Base-by-base conservation (phyloP, 2,797 vertebrate genomes). In the Pelobates cultripes region DNA sequence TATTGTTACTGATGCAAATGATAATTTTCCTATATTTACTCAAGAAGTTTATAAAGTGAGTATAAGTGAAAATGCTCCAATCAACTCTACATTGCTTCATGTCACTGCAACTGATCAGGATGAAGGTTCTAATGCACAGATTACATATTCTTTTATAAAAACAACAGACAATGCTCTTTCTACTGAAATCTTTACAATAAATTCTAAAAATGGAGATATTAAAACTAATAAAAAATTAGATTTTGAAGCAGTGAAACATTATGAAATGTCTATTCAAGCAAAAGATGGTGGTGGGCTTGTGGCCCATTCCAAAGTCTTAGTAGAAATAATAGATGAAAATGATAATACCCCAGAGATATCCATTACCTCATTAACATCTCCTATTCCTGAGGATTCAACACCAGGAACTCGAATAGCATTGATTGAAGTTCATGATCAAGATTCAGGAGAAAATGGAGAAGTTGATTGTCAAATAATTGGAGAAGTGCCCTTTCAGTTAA, bases 71-170 rank as follows among this genome's bases (percentile, higher is more conserved):
- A 82, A 82, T 66, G 5, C 51, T 15, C 68, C 68, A n/a, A 15
- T 72, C 8, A 82, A 82, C n/a, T 90, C 91, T 2, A 17, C 85
- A 1, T 60, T 95, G 15, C 78, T 89, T 0, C 88, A 85, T 13
- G 89, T 95, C 0, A 89, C 63, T 1, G 93, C 94, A 0, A 88
- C 89, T 0, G 94, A 95, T 85, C 85, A 83, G 12, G 95, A 95
- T 15, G 85, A 91, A 2, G 94, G 92, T 0, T 0, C 78, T 0
- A 88, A 95, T 47, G 83, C 90, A 0, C 41, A 86, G 6, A 80
- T 96, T 12, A 86, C 80, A 0, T 96, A 93, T 77, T 89, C 85
- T 0, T 91, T 96, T 81, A 75, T 88, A 3, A 87, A 86, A 0
- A 86, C 79, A 0, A 43, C 86, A 10, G 85, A 86, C 17, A 0